Base-by-base conservation (phyloP, 2,888 invertebrate species). In the Drosophila paranaensis region DNA sequence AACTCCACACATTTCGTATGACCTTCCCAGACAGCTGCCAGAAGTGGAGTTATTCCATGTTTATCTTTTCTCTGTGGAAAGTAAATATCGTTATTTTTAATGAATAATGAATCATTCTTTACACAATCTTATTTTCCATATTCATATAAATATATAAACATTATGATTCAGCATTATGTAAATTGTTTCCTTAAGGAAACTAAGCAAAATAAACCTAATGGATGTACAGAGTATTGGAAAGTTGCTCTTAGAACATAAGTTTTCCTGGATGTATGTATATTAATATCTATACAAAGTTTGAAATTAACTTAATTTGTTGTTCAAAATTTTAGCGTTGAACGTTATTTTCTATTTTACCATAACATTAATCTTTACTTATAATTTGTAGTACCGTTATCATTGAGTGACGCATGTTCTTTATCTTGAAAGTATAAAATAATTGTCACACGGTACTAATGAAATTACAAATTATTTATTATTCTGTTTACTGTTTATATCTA, bases 1-100 rank as follows among this genome's bases (percentile, higher is more conserved):
- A 97, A 93, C 93, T 97, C 95, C 13, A 99, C 98, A 93, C 98
- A 98, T 73, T 96, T 95, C 60, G 96, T 96, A 92, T 99, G 99
- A 30, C 98, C 98, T 93, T 99, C 99, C 97, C 97, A 99, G 90
- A 99, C 97, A 65, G 99, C 99, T 81, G 98, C 98, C 87, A 99
- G 93, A 54, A 99, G 94, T 39, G 98, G 97, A 74, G 97, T 97
- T 83, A 99, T 98, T 39, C 98, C 98, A 94, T 98, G 97, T 93
- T 98, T 98, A 93, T 99, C 99, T 91, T 95, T 95, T 84, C 96
- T 96, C 98, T 99, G 25, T 60, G 40, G 33, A 43, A 60, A 33
- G 25, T 33, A 30, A 11, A 43, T 6, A 55, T 39, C 13, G 0
- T 14, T 16, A 5, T 14, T 27, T 8, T 2, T n/a, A n/a, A n/a